A percentile compares a stretch with the other conserved stretches of the same genome.
phyloP scores from a whole-genome alignment of 2,797 vertebrate species.

The Enteromius afrohamiltoni region DNA sequence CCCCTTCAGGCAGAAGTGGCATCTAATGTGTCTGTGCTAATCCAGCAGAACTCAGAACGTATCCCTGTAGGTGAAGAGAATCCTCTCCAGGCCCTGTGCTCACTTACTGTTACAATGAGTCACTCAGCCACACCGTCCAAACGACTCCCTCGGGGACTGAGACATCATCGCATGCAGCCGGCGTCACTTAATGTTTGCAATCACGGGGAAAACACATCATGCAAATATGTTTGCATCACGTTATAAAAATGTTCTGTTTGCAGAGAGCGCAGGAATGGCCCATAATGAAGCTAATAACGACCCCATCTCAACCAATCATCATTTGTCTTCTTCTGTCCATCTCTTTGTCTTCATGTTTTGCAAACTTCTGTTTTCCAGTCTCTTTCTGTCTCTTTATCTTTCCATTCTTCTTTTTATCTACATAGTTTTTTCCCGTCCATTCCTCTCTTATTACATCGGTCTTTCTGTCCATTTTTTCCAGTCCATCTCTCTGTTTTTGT shows the following conservation, averaged over 20 bases:
- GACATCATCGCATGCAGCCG: neutral
- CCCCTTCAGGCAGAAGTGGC: neutral
- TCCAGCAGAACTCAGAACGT: neutral
- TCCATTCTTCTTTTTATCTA: neutral
- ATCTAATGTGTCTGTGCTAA: neutral
- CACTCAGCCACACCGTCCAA: constrained; percentile 14
- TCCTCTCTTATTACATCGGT: neutral
- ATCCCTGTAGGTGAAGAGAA: neutral
- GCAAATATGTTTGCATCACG: neutral
- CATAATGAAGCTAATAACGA: neutral
- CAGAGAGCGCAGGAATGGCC: neutral
- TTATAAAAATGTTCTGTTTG: neutral
- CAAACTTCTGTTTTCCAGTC: neutral
- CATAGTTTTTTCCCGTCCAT: neutral
- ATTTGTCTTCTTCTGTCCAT: neutral
- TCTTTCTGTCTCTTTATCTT: neutral
- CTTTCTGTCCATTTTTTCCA: neutral
- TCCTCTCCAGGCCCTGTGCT: constrained; percentile 11
- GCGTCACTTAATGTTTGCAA: constrained; percentile 2
- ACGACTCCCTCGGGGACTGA: constrained; percentile 13
- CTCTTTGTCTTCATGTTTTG: neutral
- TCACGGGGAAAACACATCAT: constrained; percentile 11
- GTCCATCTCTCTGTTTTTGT: no score
- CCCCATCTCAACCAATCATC: neutral
- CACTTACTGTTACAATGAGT: constrained; percentile 12